Evolutionary conservation across 2,113 vertebrate species (phyloP), one percentile per base, ranked within the genome.

Genomic region (Donacobius atricapilla): DNA sequence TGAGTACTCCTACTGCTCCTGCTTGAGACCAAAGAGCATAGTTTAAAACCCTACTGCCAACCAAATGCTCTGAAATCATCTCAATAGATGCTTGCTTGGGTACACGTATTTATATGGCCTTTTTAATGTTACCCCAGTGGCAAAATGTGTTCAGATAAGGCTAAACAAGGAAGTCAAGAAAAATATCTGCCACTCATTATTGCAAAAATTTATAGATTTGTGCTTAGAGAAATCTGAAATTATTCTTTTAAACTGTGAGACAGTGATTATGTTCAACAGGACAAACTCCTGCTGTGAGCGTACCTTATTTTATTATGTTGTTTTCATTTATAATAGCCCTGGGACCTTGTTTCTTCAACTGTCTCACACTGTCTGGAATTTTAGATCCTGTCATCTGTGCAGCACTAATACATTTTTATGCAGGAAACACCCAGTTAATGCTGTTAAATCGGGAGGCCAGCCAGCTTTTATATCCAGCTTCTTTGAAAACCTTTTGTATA

Each of bases 401-500:
- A 91, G 31, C 35, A 85, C 81, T 77, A 92, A 80, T 64, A 78
- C 45, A 89, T 90, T 97, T 93, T 89, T 44, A 92, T 89, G 69
- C 79, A 87, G 94, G 71, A 97, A 98, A 97, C 81, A 91, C 93
- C 79, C 40, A 58, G 93, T 95, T 92, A 93, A 60, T 94, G 69
- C 51, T 88, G 64, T 90, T 96, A 95, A 93, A 96, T 97, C 54
- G 75, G 15, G 19, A 95, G 87, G 84, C 79, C 69, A 95, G 61
- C 17, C 64, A 95, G 60, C 91, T 95, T 96, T 91, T 85, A 81
- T 87, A 97, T 96, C 89, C 64, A 75, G 15, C 69, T 96, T 75
- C 75, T 97, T 81, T 97, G 71, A 97, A 97, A 96, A 65, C 5
- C 24, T 84, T 96, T 91, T 96, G 57, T 95, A 89, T 76, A 89